Evolutionary conservation across 2,888 invertebrate genomes (phyloP).

Genomic region (Crocallis elinguaria): DNA sequence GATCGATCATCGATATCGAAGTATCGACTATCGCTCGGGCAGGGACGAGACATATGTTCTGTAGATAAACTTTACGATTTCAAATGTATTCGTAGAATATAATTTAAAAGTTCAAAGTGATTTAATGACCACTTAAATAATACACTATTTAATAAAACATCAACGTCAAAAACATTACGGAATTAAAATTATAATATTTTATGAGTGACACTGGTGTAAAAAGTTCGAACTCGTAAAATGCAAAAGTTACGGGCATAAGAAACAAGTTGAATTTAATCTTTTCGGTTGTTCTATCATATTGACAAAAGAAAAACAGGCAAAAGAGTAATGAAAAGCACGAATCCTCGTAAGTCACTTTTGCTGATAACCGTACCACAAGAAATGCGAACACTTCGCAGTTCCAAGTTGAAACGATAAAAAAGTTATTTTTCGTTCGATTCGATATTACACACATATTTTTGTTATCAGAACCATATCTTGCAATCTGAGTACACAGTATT

Average conservation of each 20-base stretch:
- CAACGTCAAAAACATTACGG: neutral
- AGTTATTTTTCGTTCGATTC: constrained; percentile 49
- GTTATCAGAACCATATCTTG: constrained; percentile 64
- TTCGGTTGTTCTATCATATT: neutral
- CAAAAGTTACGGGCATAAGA: neutral
- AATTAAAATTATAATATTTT: neutral
- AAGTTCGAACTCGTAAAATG: neutral
- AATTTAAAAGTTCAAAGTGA: neutral
- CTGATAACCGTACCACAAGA: constrained; percentile 17
- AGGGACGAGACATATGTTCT: constrained; percentile 28
- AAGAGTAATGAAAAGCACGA: neutral
- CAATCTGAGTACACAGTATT: constrained; percentile 72
- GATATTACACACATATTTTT: constrained; percentile 43
- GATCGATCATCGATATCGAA: constrained; percentile 69
- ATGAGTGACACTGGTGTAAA: no score
- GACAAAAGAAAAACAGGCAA: neutral
- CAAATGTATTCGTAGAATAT: neutral
- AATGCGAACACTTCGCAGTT: constrained; percentile 25
- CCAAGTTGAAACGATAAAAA: constrained; percentile 30
- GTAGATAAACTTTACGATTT: constrained; percentile 32
- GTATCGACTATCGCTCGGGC: constrained; percentile 9
- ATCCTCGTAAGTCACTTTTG: constrained; percentile 21
- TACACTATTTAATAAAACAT: neutral
- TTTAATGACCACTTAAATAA: neutral
- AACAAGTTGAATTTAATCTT: neutral